Base-by-base conservation (phyloP, 1,140 invertebrate species). In the Drosophila lacertosa region DNA sequence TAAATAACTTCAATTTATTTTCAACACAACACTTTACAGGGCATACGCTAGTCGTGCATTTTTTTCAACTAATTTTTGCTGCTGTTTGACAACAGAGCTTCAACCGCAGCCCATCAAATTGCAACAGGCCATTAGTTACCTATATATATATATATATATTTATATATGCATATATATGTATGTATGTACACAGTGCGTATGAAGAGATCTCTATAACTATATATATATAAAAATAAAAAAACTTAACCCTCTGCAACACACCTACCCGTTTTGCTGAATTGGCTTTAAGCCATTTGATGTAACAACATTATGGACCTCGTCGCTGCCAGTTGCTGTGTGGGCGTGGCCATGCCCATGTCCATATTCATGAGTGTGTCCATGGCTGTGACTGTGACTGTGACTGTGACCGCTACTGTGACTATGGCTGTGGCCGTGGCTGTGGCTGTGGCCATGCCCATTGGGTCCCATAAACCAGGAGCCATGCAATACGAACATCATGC, bases 401-500 rank as follows among this genome's bases (percentile, higher is more conserved):
- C 50, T 51, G 20, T 80, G 71, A 15, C 33, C 29, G 15, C 77
- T 72, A 4, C 50, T 55, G 10, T 79, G 74, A 6, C 51, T 24
- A 13, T 79, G 77, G 0, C 73, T 40, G 16, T 74, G 77, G 32
- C 55, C 16, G n/a, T 80, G 74, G 6, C 65, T 47, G 32, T 84
- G 78, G 16, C 70, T 69, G 42, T 88, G 80, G 0, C 78, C 48
- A 26, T 89, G 81, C 7, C 78, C 73, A 40, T 39, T 66, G 42
- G 67, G 55, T 40, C 92, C 92, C n/a, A 54, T 63, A 40, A 89
- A 65, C 77, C 93, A 94, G 29, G 92, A 93, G 2, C 94, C 95
- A 81, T 97, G 95, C 42, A 97, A 91, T 24, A 96, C 93, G 16
- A 94, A 91, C 20, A 95, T 96, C 93, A 97, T 95, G 62, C 95